Conservation (phyloP, 2,888 invertebrate species). For the Syrphus vitripennis region DNA sequence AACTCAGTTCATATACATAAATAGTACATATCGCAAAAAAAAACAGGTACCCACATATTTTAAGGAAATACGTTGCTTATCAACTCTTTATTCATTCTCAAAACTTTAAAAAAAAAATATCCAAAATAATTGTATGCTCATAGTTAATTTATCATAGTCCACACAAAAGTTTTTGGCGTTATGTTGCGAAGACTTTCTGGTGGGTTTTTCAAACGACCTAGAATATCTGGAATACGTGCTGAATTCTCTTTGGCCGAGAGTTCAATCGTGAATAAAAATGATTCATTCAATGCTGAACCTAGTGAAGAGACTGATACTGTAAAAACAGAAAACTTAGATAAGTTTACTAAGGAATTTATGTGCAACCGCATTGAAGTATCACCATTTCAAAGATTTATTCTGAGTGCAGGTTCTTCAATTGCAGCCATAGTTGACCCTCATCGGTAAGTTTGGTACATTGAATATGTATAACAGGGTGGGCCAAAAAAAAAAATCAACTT, state of each 20-base stretch:
- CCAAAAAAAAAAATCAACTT: not conserved
- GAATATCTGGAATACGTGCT: not conserved
- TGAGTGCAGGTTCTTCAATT: conserved; percentile 93
- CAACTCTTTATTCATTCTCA: not conserved
- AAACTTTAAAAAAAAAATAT: not conserved
- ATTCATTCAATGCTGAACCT: not conserved
- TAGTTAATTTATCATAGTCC: not conserved
- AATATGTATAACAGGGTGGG: not conserved
- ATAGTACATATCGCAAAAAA: no score
- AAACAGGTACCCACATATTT: no score
- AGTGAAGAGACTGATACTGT: not conserved
- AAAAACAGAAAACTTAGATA: conserved; percentile 74
- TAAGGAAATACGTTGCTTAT: no score
- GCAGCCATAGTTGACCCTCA: conserved; percentile 91
- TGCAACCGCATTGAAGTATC: conserved; percentile 85
- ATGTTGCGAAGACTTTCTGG: conserved; percentile 24
- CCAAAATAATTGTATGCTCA: not conserved
- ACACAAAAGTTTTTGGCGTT: not conserved
- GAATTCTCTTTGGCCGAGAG: conserved; percentile 5
- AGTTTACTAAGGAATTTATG: conserved; percentile 85
- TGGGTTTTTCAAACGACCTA: not conserved
- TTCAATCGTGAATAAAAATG: not conserved
- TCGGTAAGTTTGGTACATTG: conserved; percentile 77
- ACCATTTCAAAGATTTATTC: conserved; percentile 88
- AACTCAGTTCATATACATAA: no score